A percentile compares a stretch with the other conserved stretches of the same genome.
These are phyloP conservation scores for Lepidotrigona ventralis DNA, from an alignment of 1,140 invertebrate genomes.

Conservation along the genomic window DNA sequence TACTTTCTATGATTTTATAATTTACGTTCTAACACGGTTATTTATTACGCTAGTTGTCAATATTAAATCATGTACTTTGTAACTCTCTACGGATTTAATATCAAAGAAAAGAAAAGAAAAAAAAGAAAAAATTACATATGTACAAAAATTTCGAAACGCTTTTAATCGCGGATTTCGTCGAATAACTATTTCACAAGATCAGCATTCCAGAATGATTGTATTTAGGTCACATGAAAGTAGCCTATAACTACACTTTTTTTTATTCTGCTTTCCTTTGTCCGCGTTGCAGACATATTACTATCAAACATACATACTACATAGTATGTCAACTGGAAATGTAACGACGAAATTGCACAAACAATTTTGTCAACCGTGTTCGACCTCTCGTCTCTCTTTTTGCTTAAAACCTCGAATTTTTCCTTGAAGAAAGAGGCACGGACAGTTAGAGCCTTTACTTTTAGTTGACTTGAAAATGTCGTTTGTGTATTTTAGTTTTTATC, in stretches of 20 bases:
- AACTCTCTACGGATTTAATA: background rate
- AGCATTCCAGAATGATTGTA: background rate
- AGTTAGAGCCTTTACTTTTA: background rate
- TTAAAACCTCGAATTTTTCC: background rate
- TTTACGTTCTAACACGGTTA: background rate
- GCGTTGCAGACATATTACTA: background rate
- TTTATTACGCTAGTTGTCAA: background rate
- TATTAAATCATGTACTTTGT: background rate
- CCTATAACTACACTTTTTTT: background rate
- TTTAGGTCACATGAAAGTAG: conserved; percentile 3
- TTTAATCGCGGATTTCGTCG: background rate
- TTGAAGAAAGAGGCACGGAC: background rate
- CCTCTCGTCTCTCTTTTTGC: background rate
- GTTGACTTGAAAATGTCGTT: background rate
- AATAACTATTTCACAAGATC: background rate
- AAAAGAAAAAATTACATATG: background rate
- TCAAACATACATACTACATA: background rate
- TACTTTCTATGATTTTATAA: background rate
- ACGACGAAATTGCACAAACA: background rate
- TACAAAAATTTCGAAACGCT: background rate
- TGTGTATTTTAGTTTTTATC: background rate
- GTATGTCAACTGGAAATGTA: background rate
- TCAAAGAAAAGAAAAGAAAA: no score
- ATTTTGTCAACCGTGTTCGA: background rate
- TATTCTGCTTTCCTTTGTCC: background rate